Percentiles rank a stretch among this genome's conserved stretches.
phyloP scores from a whole-genome alignment of 2,888 invertebrate species.

The Proisotoma minuta region DNA sequence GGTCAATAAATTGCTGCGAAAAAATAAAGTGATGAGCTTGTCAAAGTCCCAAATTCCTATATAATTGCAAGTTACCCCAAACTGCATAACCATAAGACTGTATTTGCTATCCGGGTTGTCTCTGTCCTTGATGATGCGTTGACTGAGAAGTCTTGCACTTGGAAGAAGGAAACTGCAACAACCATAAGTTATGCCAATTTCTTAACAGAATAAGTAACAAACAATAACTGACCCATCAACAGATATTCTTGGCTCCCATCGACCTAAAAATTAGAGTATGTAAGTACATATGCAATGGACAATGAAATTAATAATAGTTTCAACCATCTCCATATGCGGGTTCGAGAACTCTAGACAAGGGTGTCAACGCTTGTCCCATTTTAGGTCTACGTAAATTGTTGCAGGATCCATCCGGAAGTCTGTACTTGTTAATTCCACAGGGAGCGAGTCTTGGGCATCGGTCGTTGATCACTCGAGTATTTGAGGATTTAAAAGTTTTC shows the following conservation, averaged over 20 bases:
- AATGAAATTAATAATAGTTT: background rate
- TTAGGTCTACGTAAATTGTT: slow-evolving; percentile 80
- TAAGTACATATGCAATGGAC: background rate
- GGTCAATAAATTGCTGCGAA: slow-evolving; percentile 17
- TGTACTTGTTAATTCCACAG: slow-evolving; percentile 53
- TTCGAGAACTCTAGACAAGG: slow-evolving; percentile 62
- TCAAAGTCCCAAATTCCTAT: too few species aligned
- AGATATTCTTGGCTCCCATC: slow-evolving; percentile 59
- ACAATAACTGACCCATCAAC: too few species aligned
- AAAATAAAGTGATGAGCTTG: too few species aligned
- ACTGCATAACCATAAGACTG: slow-evolving; percentile 45
- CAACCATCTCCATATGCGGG: slow-evolving; percentile 64
- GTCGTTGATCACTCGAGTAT: slow-evolving; percentile 28
- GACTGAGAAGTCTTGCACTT: slow-evolving; percentile 49
- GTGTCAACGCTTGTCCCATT: slow-evolving; percentile 67
- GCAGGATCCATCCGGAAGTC: slow-evolving; percentile 86
- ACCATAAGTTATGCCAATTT: too few species aligned
- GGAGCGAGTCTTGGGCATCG: slow-evolving; percentile 29
- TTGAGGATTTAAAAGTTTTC: slow-evolving; percentile 36
- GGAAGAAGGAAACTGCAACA: slow-evolving; percentile 50
- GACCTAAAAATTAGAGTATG: slow-evolving; percentile 57
- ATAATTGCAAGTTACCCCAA: too few species aligned
- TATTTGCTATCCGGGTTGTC: slow-evolving; percentile 39
- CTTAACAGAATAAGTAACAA: too few species aligned
- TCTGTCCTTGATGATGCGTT: slow-evolving; percentile 48